Conservation (phyloP, 2,888 invertebrate species). For the Melanotus villosus region DNA sequence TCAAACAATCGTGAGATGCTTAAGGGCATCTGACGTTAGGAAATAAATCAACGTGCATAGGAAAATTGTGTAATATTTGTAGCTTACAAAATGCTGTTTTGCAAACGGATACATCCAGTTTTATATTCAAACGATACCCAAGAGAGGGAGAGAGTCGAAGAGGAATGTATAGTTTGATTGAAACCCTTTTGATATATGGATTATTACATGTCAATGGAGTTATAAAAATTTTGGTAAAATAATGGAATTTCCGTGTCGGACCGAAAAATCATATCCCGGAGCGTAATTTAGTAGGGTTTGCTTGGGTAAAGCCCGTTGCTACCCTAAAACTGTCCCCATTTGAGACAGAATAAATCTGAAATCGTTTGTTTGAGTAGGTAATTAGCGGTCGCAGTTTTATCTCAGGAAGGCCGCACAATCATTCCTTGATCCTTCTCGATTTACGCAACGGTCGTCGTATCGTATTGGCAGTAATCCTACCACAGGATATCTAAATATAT, state of each 20-base stretch:
- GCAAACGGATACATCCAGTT: no score
- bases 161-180: neutral
- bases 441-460: conserved; percentile 42
- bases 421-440: conserved; percentile 44
- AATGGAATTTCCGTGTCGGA: neutral
- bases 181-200: neutral
- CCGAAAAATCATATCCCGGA: no score
- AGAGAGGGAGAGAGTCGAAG: neutral
- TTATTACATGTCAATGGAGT: neutral
- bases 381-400: conserved; percentile 37
- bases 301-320: no score
- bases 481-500: conserved; percentile 54
- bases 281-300: no score
- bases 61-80: no score
- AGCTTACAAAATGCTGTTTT: no score
- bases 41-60: no score
- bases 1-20: no score
- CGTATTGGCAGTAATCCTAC: conserved; percentile 45
- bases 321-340: neutral
- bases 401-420: conserved; percentile 29
- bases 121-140: no score
- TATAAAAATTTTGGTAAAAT: neutral
- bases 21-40: neutral
- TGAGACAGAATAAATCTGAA: conserved; percentile 16
- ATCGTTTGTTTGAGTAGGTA: conserved; percentile 36